Evolutionary conservation across 92 coral and sea anemone genomes (phyloP), one percentile per base, ranked within the genome.

Genomic region (Blastomussa wellsi): DNA sequence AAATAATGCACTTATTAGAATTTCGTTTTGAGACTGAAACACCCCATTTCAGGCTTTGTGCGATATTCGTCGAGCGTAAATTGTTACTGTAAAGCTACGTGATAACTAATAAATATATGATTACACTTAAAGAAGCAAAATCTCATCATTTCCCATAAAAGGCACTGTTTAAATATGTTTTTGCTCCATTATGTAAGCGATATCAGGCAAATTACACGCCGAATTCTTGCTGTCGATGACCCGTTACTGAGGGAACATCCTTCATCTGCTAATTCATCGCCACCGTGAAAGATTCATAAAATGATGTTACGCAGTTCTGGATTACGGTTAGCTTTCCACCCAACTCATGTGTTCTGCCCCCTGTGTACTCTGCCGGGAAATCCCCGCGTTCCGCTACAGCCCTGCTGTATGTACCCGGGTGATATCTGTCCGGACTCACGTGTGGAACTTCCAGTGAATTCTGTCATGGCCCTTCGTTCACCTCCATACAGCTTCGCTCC

Each of bases 161-260:
- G 78, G 78, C 55, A 51, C 69, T 82, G 86, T 70, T 53, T 82
- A 53, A 82, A 52, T 82, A 36, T 72, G 76, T 13, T 82, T 83
- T 74, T 62, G 81, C 87, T 60, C 32, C 39, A 83, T 83, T 83
- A 74, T 74, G 87, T 83, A 83, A 83, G 87, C 87, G 87, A 83
- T 83, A 83, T 28, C 74, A n/a, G 3, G 81, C 62, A 59, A 83
- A 83, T 83, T 74, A 20, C 74, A 74, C 62, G 12, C 14, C 14
- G 62, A 57, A 41, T 83, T 74, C 87, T 83, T 74, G 11, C 80
- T 44, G 36, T 64, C 37, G 49, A 83, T 41, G 44, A 16, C 0
- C 17, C 64, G 87, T 83, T 64, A 20, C 87, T 42, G 60, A 44
- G 80, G 80, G 17, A 76, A 83, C 80, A 6, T 36, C 8, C 75